Conservation (phyloP, 1,140 invertebrate species). For the Reticulitermes speratus region DNA sequence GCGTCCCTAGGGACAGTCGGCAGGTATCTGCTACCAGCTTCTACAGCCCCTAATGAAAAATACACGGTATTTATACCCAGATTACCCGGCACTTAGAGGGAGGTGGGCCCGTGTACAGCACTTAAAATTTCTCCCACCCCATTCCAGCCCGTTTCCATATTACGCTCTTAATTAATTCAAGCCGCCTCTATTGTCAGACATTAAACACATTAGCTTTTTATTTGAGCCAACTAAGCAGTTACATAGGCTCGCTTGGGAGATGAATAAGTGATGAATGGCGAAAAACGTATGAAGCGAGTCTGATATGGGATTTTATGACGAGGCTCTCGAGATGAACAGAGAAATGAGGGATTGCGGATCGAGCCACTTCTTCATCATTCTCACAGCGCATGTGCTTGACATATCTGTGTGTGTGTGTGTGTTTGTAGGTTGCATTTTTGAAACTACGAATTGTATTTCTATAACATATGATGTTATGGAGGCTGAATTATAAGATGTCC, state of each 20-base stretch:
- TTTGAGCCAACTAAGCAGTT: not conserved
- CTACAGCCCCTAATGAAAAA: constrained; percentile 31
- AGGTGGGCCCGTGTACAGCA: not conserved
- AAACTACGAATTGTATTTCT: too few species aligned
- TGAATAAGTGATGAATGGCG: not conserved
- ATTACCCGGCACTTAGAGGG: constrained; percentile 23
- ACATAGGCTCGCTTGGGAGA: not conserved
- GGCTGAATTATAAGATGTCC: too few species aligned
- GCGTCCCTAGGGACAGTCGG: not conserved
- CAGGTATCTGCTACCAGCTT: not conserved
- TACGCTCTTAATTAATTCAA: constrained; percentile 31
- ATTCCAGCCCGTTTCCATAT: constrained; percentile 13
- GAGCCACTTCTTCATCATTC: too few species aligned
- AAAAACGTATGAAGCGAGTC: not conserved
- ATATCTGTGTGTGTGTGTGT: too few species aligned
- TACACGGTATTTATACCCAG: constrained; percentile 22
- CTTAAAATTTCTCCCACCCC: constrained; percentile 26
- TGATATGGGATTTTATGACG: not conserved
- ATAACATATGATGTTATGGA: too few species aligned
- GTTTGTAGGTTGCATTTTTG: too few species aligned
- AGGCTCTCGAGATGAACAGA: too few species aligned
- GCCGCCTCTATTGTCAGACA: constrained; percentile 23
- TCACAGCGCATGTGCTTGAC: too few species aligned
- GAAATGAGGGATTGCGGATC: too few species aligned
- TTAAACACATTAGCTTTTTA: constrained; percentile 33